Evolutionary conservation across 2,888 invertebrate genomes (phyloP), one percentile per base, ranked within the genome.

Genomic region (Saturnia pavonia): DNA sequence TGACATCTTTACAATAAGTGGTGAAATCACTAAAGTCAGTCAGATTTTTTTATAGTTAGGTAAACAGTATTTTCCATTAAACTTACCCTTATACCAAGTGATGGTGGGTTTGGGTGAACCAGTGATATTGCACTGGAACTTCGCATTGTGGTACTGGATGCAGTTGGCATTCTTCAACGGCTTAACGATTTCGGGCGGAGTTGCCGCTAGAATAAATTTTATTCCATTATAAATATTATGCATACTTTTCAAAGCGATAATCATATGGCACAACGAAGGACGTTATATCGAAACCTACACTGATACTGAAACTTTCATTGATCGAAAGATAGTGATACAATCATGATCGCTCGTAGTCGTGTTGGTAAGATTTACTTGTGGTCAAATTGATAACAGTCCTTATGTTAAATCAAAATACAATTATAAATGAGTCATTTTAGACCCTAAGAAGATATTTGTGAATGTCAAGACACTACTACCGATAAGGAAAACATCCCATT

Each of bases 101-200:
- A 99, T 97, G 57, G 95, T 96, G 40, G 99, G 99, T 81, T 96
- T 96, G 0, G 99, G 99, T 75, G 95, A 95, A 25, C 99, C 99
- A 72, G 96, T 96, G 82, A 99, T 98, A 74, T 97, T 96, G 88
- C 99, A 99, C 79, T 96, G 96, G 95, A 99, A 99, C 87, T 97
- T 96, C 51, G 98, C 99, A 85, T 98, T 98, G 93, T 98, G 98
- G 91, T 99, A 98, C 92, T 99, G 98, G 74, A 97, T 97, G 83
- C 98, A 98, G 90, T 97, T 97, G 25, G 97, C 96, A 85, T 97
- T 97, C 88, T 96, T 96, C 81, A 99, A 92, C 8, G 97, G 97
- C 84, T 96, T 97, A 66, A 98, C 94, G 81, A 99, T 97, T 88
- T 98, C 97, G 70, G 99, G 99, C 72, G 99, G 96, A 60, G 96